Evolutionary conservation across 2,797 vertebrate species (phyloP), one percentile per base, ranked within the genome.

Genomic region (Pitangus sulphuratus): DNA sequence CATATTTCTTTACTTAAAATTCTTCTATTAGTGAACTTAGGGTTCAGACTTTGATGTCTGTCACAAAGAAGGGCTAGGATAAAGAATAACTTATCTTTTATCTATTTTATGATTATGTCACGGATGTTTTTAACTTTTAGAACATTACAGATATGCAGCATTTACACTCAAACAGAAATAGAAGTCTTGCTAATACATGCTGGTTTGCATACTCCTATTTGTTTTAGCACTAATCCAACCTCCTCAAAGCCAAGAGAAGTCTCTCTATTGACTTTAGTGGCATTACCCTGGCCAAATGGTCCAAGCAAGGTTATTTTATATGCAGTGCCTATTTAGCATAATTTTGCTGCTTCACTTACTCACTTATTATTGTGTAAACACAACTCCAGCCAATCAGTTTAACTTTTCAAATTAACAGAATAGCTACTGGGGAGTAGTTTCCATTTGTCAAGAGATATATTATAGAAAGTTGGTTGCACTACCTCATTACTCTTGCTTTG

Each of bases 401-500:
- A 95, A 89, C 70, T 70, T 84, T 75, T 74, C 80, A 88, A 83
- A 92, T 56, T 91, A 92, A 88, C 37, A 95, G 51, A 86, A 72
- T 4, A 96, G 74, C 62, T 92, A 97, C 54, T 64, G 76, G 57
- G n/a, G 91, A 95, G 87, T 72, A 95, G 88, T 57, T 93, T 97
- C 92, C 94, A 94, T 78, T 93, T 97, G 90, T 97, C 87, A 97
- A 98, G 65, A 98, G 96, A 98, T 97, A 98, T 89, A 98, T 94
- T 97, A 98, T 97, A 98, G 97, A 98, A 98, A 98, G 97, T 95
- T 97, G 98, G 96, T 97, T 97, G 95, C 95, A 98, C 98, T 98
- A 99, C 99, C 99, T 99, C 99, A 74, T 99, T 99, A 95, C 99
- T 99, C 96, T 99, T 99, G 97, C 99, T 99, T 95, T 99, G 99